phyloP scores from a whole-genome alignment of 2,113 vertebrate genomes.

The Pitta sordida region DNA sequence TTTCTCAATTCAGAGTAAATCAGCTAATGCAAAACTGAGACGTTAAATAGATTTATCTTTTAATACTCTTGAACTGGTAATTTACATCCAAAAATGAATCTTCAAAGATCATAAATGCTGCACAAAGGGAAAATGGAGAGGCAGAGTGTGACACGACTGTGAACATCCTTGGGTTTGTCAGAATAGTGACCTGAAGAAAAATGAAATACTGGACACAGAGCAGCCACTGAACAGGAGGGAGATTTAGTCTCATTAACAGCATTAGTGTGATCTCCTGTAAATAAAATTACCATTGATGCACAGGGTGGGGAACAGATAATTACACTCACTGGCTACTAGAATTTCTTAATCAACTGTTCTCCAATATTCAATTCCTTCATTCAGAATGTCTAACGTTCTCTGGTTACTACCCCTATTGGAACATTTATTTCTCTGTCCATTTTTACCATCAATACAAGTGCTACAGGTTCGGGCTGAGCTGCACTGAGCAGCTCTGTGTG shows the following conservation, averaged over 20 bases:
- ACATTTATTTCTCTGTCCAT: not conserved
- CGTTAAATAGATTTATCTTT: not conserved
- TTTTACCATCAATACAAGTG: not conserved
- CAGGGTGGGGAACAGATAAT: not conserved
- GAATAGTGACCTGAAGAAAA: not conserved
- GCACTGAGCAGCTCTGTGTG: not conserved
- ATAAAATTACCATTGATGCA: not conserved
- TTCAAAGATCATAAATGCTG: not conserved
- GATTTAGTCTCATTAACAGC: not conserved
- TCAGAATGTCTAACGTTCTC: not conserved
- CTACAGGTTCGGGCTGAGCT: not conserved
- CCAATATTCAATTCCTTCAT: not conserved
- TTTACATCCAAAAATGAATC: slow-evolving; percentile 12
- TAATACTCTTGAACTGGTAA: not conserved
- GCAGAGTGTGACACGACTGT: not conserved
- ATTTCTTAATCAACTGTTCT: not conserved
- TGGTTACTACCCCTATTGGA: not conserved
- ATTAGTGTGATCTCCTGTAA: not conserved
- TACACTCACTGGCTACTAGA: not conserved
- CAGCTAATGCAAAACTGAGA: not conserved
- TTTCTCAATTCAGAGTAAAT: slow-evolving; percentile 12
- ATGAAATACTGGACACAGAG: not conserved
- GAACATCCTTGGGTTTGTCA: not conserved
- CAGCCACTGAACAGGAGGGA: not conserved
- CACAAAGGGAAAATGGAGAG: not conserved